Conservation (phyloP, 2,888 invertebrate species). For the Charanyca ferruginea region DNA sequence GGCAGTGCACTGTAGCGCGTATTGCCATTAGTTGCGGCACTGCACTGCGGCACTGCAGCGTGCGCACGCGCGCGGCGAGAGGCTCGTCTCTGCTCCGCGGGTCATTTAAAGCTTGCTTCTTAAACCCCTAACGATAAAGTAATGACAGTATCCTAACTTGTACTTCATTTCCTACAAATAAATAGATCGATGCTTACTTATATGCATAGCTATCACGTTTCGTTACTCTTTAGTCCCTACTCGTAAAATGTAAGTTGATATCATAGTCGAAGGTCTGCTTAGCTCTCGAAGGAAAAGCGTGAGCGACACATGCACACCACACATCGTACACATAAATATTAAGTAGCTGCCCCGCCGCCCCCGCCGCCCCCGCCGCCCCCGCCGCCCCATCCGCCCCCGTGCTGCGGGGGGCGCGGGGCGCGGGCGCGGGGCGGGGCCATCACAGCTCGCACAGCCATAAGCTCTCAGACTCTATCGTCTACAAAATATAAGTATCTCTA, state of each 20-base stretch:
- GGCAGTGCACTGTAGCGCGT: too few relatives aligned
- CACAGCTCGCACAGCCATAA: conserved; percentile 67
- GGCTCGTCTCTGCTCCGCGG: conserved; percentile 47
- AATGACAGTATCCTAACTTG: conserved; percentile 78
- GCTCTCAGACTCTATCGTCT: conserved; percentile 55
- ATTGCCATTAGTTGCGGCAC: too few relatives aligned
- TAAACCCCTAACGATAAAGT: conserved; percentile 68
- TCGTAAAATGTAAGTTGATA: conserved; percentile 43
- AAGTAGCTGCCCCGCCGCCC: conserved; percentile 16
- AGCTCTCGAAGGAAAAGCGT: conserved; percentile 26
- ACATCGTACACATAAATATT: conserved; percentile 18
- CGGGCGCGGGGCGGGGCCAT: conserved; percentile 16
- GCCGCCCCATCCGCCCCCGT: background rate
- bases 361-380: background rate
- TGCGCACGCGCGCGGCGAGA: background rate
- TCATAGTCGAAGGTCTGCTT: conserved; percentile 33
- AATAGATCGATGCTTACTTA: conserved; percentile 77
- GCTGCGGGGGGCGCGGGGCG: background rate
- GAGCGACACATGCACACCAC: conserved; percentile 43
- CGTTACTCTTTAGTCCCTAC: conserved; percentile 53
- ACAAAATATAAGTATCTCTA: conserved; percentile 61
- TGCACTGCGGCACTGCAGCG: background rate
- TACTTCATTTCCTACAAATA: conserved; percentile 82
- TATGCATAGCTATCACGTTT: conserved; percentile 70
- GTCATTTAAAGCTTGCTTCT: conserved; percentile 76